Evolutionary conservation across 2,888 invertebrate genomes (phyloP), one percentile per base, ranked within the genome.

Genomic region (Allophyes oxyacanthae): DNA sequence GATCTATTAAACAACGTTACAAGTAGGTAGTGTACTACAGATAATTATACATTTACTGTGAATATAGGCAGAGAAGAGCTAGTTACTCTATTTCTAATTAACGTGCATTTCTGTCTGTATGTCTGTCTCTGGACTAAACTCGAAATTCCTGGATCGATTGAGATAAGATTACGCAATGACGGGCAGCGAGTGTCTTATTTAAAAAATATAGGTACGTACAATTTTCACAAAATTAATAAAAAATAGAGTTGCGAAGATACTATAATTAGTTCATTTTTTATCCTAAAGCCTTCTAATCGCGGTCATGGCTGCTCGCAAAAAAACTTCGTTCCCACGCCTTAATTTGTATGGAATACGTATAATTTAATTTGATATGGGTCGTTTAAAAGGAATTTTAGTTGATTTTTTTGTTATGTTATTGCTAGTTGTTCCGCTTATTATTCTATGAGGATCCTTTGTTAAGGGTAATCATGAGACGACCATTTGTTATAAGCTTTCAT

Each of bases 321-420:
- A 81, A 83, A 75, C 63, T 20, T 30, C 54, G 71, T 86, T 91
- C 90, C 81, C 90, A 90, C 89, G 88, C 84, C 82, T 78, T 83
- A 84, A 86, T 89, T 88, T 82, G 75, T 83, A 87, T 81, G 70
- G 79, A 78, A 82, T 83, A 86, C 82, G 82, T 87, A 78, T 87
- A 85, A 90, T 88, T 88, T 88, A 84, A 86, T 89, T 86, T 84
- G 89, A 85, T 80, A 78, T 83, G 85, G 87, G 78, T 78, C 67
- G 80, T 86, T 83, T 82, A 53, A 53, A 54, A 79, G 72, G 83
- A 82, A 82, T 85, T 84, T 80, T 65, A 70, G 75, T 69, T 79
- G 65, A 64, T 75, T 82, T 83, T 81, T 81, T 80, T 73, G 64
- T 72, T 65, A 72, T 65, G 64, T 67, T 55, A 54, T 68, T 40